These are phyloP conservation scores for Lagorchestes hirsutus DNA, from an alignment of 2,797 vertebrate species.

Conservation along the genomic window DNA sequence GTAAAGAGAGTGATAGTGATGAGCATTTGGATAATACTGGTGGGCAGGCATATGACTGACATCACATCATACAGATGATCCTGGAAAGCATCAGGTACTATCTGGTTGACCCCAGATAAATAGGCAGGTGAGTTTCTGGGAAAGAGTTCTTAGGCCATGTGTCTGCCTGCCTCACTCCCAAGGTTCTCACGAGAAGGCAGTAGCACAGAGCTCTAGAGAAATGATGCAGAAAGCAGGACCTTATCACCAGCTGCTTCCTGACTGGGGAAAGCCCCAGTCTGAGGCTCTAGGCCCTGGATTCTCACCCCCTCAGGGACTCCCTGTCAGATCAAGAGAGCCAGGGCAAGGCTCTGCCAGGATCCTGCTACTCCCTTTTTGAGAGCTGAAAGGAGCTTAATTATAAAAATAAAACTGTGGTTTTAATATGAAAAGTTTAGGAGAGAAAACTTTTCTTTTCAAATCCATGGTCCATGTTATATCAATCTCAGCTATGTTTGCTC, in stretches of 20 bases:
- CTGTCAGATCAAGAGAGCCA: not conserved
- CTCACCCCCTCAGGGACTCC: not conserved
- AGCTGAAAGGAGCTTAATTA: not conserved
- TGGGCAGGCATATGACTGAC: not conserved
- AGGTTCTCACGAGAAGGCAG: not conserved
- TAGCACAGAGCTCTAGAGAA: not conserved
- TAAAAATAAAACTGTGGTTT: not conserved
- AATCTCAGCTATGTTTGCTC: not conserved
- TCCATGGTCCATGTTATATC: not conserved
- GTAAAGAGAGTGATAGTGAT: not conserved
- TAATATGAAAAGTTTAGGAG: not conserved
- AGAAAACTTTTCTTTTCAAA: not conserved
- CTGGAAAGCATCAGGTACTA: not conserved
- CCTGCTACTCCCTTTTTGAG: not conserved
- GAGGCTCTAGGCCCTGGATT: not conserved
- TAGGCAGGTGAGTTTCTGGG: conserved; percentile 38
- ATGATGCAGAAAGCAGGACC: not conserved
- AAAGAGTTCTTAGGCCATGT: conserved; percentile 39
- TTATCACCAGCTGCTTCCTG: not conserved
- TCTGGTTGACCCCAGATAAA: conserved; percentile 44
- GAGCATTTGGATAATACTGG: not conserved
- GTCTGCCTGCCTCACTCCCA: not conserved
- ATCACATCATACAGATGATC: not conserved
- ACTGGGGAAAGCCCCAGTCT: not conserved
- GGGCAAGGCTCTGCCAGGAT: not conserved